Conservation (phyloP, 2,888 invertebrate species). For the Drosophila atripex region DNA sequence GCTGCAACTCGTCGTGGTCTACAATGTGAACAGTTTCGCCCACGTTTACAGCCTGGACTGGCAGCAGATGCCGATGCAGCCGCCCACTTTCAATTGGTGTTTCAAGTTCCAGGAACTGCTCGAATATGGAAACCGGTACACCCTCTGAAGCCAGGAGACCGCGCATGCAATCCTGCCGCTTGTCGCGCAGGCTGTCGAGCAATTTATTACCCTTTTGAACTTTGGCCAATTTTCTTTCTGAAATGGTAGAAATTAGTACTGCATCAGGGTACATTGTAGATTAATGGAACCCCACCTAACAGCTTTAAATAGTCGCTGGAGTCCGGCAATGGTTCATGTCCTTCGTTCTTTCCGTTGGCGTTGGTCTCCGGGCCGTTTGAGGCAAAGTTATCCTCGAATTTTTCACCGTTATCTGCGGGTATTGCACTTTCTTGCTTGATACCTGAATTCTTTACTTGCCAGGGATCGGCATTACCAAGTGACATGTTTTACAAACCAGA, state of each 20-base stretch:
- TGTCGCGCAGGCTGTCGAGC: slow-evolving; percentile 84
- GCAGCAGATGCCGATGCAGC: slow-evolving; percentile 84
- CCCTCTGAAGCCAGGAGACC: slow-evolving; percentile 82
- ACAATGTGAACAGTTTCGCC: slow-evolving; percentile 85
- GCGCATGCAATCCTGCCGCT: slow-evolving; percentile 85
- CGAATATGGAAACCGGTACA: slow-evolving; percentile 46
- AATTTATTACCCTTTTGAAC: slow-evolving; percentile 85
- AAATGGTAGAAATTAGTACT: slow-evolving; percentile 15
- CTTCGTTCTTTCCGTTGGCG: slow-evolving; percentile 4
- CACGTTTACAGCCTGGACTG: slow-evolving; percentile 85
- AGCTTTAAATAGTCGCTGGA: slow-evolving; percentile 85
- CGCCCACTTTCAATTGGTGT: slow-evolving; percentile 83
- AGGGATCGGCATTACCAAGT: slow-evolving; percentile 66
- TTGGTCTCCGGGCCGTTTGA: slow-evolving; percentile 11
- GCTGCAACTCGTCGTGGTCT: slow-evolving; percentile 85
- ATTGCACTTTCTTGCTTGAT: slow-evolving; percentile 32
- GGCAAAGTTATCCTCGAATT: slow-evolving; percentile 66
- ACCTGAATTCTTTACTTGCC: slow-evolving; percentile 57
- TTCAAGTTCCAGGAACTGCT: slow-evolving; percentile 82
- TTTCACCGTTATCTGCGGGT: slow-evolving; percentile 34
- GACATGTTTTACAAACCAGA: slow-evolving; percentile 61
- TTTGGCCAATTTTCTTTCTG: slow-evolving; percentile 84
- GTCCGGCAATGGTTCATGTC: slow-evolving; percentile 84
- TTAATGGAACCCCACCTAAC: slow-evolving; percentile 85
- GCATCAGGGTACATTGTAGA: too few species aligned